Conservation (phyloP, 1,140 invertebrate genomes). For the Heterodera schachtii region DNA sequence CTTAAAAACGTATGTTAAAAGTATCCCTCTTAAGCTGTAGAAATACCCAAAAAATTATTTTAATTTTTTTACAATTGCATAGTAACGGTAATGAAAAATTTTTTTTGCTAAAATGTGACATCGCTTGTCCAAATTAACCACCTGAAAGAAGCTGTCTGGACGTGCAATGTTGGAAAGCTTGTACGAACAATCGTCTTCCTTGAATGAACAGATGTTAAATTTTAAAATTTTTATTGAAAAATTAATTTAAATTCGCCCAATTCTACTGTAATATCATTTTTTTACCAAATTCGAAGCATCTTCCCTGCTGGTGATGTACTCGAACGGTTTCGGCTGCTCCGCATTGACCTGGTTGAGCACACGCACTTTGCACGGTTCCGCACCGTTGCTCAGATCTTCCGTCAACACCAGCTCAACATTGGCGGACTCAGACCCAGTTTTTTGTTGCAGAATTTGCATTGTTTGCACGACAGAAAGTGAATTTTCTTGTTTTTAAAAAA, state of each 20-base stretch:
- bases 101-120: not conserved
- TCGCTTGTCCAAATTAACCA: not conserved
- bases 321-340: slow-evolving; percentile 13
- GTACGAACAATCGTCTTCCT: slow-evolving; percentile 1
- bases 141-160: slow-evolving; percentile 2
- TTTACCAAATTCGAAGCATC: not conserved
- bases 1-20: too few relatives aligned
- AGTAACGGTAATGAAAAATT: not conserved
- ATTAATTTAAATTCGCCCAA: too few relatives aligned
- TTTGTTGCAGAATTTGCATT: not conserved
- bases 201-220: not conserved
- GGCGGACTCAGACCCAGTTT: not conserved
- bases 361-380: slow-evolving; percentile 5
- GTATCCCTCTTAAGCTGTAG: too few relatives aligned
- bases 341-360: slow-evolving; percentile 27
- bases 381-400: slow-evolving; percentile 28
- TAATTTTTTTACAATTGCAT: not conserved
- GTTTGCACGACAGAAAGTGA: too few relatives aligned
- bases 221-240: not conserved
- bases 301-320: slow-evolving; percentile 10
- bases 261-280: not conserved
- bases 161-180: not conserved
- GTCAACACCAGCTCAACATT: not conserved
- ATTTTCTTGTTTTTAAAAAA: too few relatives aligned
- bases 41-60: not conserved